phyloP scores from a whole-genome alignment of 2,113 vertebrate species.

The Galeopterus variegatus region DNA sequence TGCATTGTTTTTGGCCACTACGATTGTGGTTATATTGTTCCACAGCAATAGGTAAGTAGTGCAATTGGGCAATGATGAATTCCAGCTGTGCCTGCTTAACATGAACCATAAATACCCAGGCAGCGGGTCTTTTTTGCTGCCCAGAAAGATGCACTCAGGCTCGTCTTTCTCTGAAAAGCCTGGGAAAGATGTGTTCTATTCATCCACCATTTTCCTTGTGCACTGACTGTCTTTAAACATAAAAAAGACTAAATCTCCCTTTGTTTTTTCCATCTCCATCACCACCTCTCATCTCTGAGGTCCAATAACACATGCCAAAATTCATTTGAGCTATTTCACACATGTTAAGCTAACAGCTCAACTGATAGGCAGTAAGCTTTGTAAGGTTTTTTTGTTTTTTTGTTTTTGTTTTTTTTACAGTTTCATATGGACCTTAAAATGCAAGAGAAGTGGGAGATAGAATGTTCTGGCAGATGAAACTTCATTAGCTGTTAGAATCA shows the following conservation, averaged over 20 bases:
- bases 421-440: not conserved
- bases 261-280: not conserved
- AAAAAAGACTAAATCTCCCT: not conserved
- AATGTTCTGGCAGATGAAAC: slow-evolving; percentile 8
- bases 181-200: not conserved
- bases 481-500: slow-evolving; percentile 20
- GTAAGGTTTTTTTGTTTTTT: not conserved
- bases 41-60: not conserved
- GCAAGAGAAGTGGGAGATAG: not conserved
- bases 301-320: not conserved
- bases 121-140: not conserved
- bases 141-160: not conserved
- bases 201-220: not conserved
- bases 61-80: not conserved
- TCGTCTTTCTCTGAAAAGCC: not conserved
- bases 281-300: not conserved
- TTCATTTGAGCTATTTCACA: not conserved
- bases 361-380: not conserved
- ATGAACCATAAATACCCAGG: not conserved
- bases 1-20: too few relatives aligned
- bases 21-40: too few relatives aligned
- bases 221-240: not conserved
- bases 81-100: not conserved
- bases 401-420: not conserved
- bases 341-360: not conserved